Evolutionary conservation across 2,888 invertebrate species (phyloP).

Genomic region (Dicyrtomina minuta): DNA sequence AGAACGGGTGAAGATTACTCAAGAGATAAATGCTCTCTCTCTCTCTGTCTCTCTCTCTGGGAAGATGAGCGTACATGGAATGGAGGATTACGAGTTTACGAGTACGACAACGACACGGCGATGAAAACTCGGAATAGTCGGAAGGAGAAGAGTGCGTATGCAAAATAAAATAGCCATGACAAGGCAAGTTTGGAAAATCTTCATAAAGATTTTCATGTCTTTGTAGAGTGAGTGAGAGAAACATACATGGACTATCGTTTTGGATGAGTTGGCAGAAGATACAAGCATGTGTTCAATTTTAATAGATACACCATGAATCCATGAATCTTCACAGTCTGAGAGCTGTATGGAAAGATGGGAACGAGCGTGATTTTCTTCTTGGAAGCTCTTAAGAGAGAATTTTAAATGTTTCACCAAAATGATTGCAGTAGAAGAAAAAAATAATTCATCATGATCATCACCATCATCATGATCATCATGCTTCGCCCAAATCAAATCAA

Average conservation of each 20-base stretch:
- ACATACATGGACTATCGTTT: slow-evolving; percentile 12
- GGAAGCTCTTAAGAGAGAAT: neutral
- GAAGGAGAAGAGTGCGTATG: neutral
- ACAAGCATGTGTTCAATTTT: slow-evolving; percentile 19
- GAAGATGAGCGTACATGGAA: slow-evolving; percentile 14
- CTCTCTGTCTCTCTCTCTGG: no score
- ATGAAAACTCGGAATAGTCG: slow-evolving; percentile 17
- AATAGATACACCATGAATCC: neutral
- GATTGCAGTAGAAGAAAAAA: neutral
- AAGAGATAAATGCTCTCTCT: no score
- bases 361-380: neutral
- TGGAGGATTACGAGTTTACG: slow-evolving; percentile 2
- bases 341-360: neutral
- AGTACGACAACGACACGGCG: neutral
- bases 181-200: slow-evolving; percentile 27
- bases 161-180: slow-evolving; percentile 21
- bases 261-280: slow-evolving; percentile 25
- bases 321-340: neutral
- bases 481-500: no score
- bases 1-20: no score
- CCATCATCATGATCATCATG: no score
- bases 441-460: no score
- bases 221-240: neutral
- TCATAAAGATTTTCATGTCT: slow-evolving; percentile 24
- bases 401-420: neutral